Evolutionary conservation across 37 sponge, comb jelly and placozoan species (phyloP).

Genomic region (Cliona cf. orientalis): DNA sequence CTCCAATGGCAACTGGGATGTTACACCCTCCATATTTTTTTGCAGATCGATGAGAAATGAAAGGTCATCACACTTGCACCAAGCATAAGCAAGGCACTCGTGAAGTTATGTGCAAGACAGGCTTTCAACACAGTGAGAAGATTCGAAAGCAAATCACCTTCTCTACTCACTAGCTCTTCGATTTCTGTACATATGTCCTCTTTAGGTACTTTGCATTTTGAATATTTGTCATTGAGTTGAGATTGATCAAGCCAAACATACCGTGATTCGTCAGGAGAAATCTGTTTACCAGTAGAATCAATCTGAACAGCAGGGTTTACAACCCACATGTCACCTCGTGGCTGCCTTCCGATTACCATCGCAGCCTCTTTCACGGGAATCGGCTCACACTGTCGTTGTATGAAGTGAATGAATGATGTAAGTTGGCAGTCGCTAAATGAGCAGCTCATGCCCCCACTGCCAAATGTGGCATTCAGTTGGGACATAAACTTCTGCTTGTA

Average conservation of each 20-base stretch:
- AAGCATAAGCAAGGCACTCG: neutral
- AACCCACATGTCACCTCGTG: neutral
- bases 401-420: neutral
- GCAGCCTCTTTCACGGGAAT: constrained; percentile 4
- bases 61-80: constrained; percentile 8
- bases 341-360: neutral
- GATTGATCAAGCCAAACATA: neutral
- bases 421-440: constrained; percentile 8
- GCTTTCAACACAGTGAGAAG: neutral
- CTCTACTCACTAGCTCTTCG: neutral
- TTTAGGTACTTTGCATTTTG: neutral
- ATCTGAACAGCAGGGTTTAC: neutral
- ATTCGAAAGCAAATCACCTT: neutral
- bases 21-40: constrained; percentile 1
- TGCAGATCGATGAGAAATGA: neutral
- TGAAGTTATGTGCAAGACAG: neutral
- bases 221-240: neutral
- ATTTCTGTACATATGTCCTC: neutral
- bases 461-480: neutral
- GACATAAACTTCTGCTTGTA: neutral
- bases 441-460: constrained; percentile 4
- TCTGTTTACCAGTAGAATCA: neutral
- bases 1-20: constrained; percentile 21
- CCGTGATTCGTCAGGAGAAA: neutral
- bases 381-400: no score